These are phyloP conservation scores for Porphyrio hochstetteri DNA, from an alignment of 2,113 vertebrate genomes.

Conservation along the genomic window DNA sequence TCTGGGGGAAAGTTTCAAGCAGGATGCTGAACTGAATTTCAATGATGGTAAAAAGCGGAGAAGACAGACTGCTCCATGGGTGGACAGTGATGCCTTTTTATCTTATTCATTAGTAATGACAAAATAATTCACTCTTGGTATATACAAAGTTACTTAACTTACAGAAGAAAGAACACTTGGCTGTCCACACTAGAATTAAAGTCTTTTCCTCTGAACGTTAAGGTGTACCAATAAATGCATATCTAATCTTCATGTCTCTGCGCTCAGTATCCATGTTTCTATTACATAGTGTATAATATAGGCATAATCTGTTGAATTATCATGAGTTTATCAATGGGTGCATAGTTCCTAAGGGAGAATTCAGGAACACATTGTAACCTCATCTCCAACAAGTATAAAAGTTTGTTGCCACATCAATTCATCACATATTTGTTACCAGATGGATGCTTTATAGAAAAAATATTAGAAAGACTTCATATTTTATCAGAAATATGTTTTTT, in stretches of 20 bases:
- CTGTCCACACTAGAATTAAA: background rate
- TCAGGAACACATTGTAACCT: background rate
- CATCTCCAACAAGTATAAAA: background rate
- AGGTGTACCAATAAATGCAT: background rate
- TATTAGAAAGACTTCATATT: background rate
- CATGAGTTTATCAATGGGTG: background rate
- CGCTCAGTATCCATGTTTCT: background rate
- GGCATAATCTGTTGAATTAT: background rate
- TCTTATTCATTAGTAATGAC: background rate
- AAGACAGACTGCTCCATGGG: background rate
- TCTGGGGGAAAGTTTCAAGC: background rate
- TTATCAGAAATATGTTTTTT: background rate
- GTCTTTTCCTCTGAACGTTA: background rate
- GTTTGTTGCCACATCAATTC: background rate
- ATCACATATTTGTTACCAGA: background rate
- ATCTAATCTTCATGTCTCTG: background rate
- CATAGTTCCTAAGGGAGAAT: background rate
- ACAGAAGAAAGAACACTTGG: background rate
- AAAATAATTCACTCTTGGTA: background rate
- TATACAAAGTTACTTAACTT: background rate
- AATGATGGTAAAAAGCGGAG: background rate
- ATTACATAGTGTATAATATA: background rate
- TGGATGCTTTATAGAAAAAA: background rate
- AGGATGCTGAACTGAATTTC: conserved; percentile 3
- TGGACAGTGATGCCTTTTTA: background rate